Evolutionary conservation across 2,888 invertebrate species (phyloP), one percentile per base, ranked within the genome.

Genomic region (Thysanoteuthis rhombus): DNA sequence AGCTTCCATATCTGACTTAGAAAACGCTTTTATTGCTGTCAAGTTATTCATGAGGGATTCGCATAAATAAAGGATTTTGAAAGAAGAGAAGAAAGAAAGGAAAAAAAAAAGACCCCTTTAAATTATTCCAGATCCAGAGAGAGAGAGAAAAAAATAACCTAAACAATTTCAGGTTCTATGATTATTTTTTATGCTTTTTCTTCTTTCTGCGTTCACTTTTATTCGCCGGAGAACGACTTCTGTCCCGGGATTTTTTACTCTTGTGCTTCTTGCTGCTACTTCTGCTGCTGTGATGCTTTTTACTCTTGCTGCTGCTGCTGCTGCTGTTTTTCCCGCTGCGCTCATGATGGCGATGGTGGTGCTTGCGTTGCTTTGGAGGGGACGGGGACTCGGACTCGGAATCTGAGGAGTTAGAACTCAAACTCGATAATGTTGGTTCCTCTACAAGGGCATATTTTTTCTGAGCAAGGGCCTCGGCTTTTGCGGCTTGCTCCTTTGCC

Each of bases 401-500:
- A 42, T 40, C n/a, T 19, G 91, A 92, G 0, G 91, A 40, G 16
- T 40, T n/a, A 4, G 91, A 92, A 40, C 32, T 19, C 75, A n/a
- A 10, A n/a, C 75, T 25, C 12, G 42, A 90, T 19, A 39, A 40
- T 22, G 40, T n/a, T 1, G 91, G 91, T 40, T 92, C 91, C 12
- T 92, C 91, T 6, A 92, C 42, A 19, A 92, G 42, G 91, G 94
- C 94, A 94, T 96, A 96, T 95, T 96, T 96, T 95, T 96, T 96
- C 94, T 96, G 95, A 92, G 96, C 96, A 96, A 96, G 95, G 4
- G 96, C 96, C 39, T 95, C 92, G 25, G 96, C 96, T 92, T 95
- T 95, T 4, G 96, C 96, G 47, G 96, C 96, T 36, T 96, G 95
- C 93, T 96, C 96, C 93, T 98, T 98, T 22, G 97, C 98, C 96